Evolutionary conservation across 1,140 invertebrate species (phyloP).

Genomic region (Diuraphis noxia): DNA sequence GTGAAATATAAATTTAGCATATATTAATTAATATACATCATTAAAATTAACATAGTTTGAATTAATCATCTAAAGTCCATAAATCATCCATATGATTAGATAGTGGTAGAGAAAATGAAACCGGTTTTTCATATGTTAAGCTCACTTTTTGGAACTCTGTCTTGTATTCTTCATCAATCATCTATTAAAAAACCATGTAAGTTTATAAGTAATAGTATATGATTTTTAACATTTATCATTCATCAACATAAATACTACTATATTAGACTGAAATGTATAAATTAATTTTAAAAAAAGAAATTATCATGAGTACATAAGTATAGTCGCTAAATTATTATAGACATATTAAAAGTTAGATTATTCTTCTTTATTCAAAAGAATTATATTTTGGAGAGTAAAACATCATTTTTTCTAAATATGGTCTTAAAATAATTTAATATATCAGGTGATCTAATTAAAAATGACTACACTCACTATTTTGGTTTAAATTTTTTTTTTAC

Average conservation of each 20-base stretch:
- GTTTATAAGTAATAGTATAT: constrained; percentile 30
- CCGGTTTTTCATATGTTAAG: constrained; percentile 56
- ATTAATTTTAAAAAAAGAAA: too few relatives aligned
- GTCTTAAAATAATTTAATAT: too few relatives aligned
- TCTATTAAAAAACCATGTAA: constrained; percentile 55
- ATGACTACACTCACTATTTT: too few relatives aligned
- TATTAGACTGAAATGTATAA: neutral
- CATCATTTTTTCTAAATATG: too few relatives aligned
- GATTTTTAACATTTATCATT: neutral
- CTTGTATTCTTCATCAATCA: constrained; percentile 57
- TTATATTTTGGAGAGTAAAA: too few relatives aligned
- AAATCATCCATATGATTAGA: constrained; percentile 49
- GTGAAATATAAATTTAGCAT: neutral
- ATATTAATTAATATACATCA: neutral
- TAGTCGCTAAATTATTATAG: too few relatives aligned
- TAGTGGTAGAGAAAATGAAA: constrained; percentile 39
- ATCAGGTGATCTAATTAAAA: too few relatives aligned
- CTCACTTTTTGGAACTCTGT: constrained; percentile 56
- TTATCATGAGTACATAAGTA: too few relatives aligned
- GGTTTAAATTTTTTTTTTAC: too few relatives aligned
- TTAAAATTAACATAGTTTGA: neutral
- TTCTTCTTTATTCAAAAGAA: too few relatives aligned
- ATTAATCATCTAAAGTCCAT: constrained; percentile 45
- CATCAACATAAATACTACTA: neutral
- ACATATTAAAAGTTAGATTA: too few relatives aligned